Base-by-base conservation (phyloP, 2,888 invertebrate genomes). In the Drosophila picticornis region DNA sequence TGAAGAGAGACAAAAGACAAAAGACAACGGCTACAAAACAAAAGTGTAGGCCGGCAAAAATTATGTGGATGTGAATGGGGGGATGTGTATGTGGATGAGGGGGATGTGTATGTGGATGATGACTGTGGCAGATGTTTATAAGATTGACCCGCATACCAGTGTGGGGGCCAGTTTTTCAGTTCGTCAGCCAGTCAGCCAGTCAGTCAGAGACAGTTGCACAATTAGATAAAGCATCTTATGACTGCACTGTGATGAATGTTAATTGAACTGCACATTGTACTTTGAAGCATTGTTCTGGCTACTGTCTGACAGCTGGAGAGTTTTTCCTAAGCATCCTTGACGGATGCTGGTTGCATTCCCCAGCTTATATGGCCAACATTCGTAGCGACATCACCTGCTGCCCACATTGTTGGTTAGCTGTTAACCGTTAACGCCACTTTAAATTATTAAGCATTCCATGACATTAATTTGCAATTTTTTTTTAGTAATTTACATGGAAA, bases 91-190 rank as follows among this genome's bases (percentile, higher is more conserved):
- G 27, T 27, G 27, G 27, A 27, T 27, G 2, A 27, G 46, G 6
- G 25, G 7, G 19, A 22, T 32, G 31, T 52, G 52, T 52, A 67
- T 75, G 68, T 46, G 52, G 50, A 60, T 67, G 74, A 72, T 77
- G 75, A 77, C 71, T 77, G 66, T 36, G 64, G 74, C 69, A 77
- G 73, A 82, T 75, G 71, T 77, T 77, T 79, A 83, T 75, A 82
- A 72, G 75, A 80, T 77, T 87, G 90, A 84, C 86, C 86, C 84
- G 88, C 86, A 87, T 87, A 84, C 83, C 85, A 83, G 62, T 66
- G 84, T 75, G 75, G 77, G 77, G 84, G 83, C 68, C 58, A 58
- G 53, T 52, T 72, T 63, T 38, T 57, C 34, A 22, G n/a, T 52
- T 52, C 48, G 60, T 50, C 62, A 66, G 61, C 51, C 36, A 34